Evolutionary conservation across 2,888 invertebrate genomes (phyloP), one percentile per base, ranked within the genome.

Genomic region (Sceliomorpha sp.): DNA sequence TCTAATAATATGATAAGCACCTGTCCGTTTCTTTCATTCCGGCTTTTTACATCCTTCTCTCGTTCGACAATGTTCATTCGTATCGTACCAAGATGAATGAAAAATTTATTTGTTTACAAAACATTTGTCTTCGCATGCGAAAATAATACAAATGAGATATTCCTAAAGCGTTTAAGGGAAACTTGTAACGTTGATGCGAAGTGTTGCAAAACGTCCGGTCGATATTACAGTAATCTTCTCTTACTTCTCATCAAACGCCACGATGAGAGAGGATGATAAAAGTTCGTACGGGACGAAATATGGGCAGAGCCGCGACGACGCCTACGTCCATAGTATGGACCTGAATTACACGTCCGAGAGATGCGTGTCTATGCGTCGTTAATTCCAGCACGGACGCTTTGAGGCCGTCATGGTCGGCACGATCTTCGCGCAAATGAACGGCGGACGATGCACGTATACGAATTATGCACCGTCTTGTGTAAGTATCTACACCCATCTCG

Each of bases 391-490:
- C 13, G 36, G 36, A 6, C 36, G 36, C 15, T 14, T 14, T 13
- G 15, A 36, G 7, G 48, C 32, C 8, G 48, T 47, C 24, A 48
- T 34, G 27, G 42, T 51, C 66, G 58, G 56, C 58, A 66, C 58
- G 56, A 58, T 66, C 51, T 58, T 51, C 9, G 39, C 27, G 20
- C 40, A 58, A 59, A 47, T 66, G 32, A 39, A 66, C 64, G 64
- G 58, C 58, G 51, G 58, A 66, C 47, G 66, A 59, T 66, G 58
- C 66, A 58, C 53, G 40, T 53, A 53, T 58, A 58, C 51, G 66
- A 66, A 66, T 66, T 66, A 59, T 59, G 58, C 40, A 26, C 39
- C 20, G 51, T 50, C 55, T 63, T 63, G 55, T 55, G 48, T 42
- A 48, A 56, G 45, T 51, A 51, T 58, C 45, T 58, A 64, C 64